These are phyloP conservation scores for Orcinus orca DNA, from an alignment of 2,113 vertebrate species.

Conservation along the genomic window DNA sequence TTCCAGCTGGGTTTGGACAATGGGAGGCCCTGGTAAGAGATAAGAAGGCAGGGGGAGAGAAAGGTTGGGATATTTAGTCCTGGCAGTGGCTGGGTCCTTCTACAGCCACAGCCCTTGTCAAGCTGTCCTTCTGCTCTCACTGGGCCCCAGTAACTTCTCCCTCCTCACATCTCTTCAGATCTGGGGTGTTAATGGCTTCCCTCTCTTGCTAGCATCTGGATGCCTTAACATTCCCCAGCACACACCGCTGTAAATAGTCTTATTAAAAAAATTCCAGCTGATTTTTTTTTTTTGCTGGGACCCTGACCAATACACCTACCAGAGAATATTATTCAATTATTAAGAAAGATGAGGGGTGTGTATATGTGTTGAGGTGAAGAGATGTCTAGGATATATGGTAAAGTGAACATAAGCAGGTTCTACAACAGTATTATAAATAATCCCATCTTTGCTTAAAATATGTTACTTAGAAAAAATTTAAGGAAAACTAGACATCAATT, in stretches of 20 bases:
- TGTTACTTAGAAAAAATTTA: not conserved
- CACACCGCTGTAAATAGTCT: not conserved
- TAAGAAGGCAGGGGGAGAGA: not conserved
- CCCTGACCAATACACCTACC: not conserved
- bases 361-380: not conserved
- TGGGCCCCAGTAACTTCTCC: not conserved
- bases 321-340: not conserved
- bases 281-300: not conserved
- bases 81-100: not conserved
- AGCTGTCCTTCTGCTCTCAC: not conserved
- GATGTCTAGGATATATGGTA: not conserved
- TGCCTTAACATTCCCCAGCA: not conserved
- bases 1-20: not conserved
- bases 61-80: not conserved
- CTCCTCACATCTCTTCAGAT: not conserved
- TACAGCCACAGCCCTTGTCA: too few relatives aligned
- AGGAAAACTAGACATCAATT: not conserved
- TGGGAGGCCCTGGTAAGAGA: not conserved
- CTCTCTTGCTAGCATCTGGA: not conserved
- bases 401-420: not conserved
- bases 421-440: not conserved
- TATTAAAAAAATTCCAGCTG: not conserved
- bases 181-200: not conserved
- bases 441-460: conserved; percentile 12
- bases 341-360: not conserved